Evolutionary conservation across 2,797 vertebrate genomes (phyloP).

Genomic region (Epinephelus awoara): DNA sequence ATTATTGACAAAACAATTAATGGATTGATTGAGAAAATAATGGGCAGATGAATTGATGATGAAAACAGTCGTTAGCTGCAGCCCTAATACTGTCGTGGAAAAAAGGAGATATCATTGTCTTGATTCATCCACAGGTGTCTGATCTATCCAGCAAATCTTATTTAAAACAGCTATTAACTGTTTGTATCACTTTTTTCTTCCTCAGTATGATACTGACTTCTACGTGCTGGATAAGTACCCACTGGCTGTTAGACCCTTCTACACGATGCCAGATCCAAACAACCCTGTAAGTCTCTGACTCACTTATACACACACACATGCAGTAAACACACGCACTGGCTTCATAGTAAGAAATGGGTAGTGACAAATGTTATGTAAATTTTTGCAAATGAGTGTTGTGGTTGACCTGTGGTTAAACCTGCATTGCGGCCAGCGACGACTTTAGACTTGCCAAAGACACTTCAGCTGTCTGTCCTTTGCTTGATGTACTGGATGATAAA

Average conservation of each 20-base stretch:
- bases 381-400: constrained; percentile 14
- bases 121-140: not conserved
- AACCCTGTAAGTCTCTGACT: constrained; percentile 88
- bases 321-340: not conserved
- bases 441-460: not conserved
- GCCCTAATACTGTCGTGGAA: not conserved
- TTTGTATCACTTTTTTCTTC: not conserved
- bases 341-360: not conserved
- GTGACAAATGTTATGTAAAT: constrained; percentile 14
- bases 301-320: constrained; percentile 11
- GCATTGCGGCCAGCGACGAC: not conserved
- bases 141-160: not conserved
- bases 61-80: no score
- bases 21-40: no score
- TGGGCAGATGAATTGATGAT: no score
- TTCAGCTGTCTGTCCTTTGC: not conserved
- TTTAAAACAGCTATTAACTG: not conserved
- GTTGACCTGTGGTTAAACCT: constrained; percentile 8
- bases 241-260: constrained; percentile 97
- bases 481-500: constrained; percentile 4
- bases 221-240: constrained; percentile 99
- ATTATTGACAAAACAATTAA: no score
- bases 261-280: constrained; percentile 98
- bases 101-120: not conserved
- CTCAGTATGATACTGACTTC: constrained; percentile 98